A percentile compares a stretch with the other conserved stretches of the same genome.
phyloP scores from a whole-genome alignment of 2,888 invertebrate genomes.

The Phoronis australis region DNA sequence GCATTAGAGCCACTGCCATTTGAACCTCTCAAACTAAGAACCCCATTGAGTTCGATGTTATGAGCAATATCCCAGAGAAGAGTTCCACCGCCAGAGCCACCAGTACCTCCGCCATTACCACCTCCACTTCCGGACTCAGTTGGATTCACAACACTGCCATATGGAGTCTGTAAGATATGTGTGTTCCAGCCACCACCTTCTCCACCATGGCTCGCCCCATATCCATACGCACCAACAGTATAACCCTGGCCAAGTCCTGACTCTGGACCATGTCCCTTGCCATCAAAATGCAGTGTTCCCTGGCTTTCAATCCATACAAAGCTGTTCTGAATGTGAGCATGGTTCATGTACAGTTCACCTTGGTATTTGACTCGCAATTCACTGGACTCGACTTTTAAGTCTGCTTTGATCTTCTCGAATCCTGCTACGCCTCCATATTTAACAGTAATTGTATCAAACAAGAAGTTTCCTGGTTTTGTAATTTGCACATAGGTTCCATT shows the following conservation, averaged over 20 bases:
- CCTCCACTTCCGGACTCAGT: constrained; percentile 27
- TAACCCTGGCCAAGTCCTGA: constrained; percentile 23
- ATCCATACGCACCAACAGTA: constrained; percentile 19
- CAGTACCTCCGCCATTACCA: constrained; percentile 25
- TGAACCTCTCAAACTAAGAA: constrained; percentile 23
- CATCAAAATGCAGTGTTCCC: constrained; percentile 30
- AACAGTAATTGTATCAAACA: constrained; percentile 23
- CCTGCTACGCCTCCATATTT: constrained; percentile 22
- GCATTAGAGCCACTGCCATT: constrained; percentile 22
- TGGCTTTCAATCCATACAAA: constrained; percentile 35
- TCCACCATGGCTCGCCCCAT: constrained; percentile 34
- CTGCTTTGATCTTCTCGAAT: constrained; percentile 19
- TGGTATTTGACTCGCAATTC: constrained; percentile 29
- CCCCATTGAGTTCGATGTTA: constrained; percentile 28
- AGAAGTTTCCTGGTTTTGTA: constrained; percentile 26
- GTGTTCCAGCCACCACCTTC: constrained; percentile 26
- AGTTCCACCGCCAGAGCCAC: constrained; percentile 31
- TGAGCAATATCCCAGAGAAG: constrained; percentile 28
- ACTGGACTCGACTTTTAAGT: constrained; percentile 18
- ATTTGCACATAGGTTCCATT: constrained; percentile 20
- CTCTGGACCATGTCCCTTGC: constrained; percentile 21
- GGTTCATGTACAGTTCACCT: constrained; percentile 28
- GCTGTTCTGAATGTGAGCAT: constrained; percentile 25
- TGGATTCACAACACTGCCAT: constrained; percentile 26
- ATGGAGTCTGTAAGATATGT: constrained; percentile 18